A percentile compares a stretch with the other conserved stretches of the same genome.
Conservation (phyloP, 1,140 invertebrate genomes). For the Matsumurasca onukii region DNA sequence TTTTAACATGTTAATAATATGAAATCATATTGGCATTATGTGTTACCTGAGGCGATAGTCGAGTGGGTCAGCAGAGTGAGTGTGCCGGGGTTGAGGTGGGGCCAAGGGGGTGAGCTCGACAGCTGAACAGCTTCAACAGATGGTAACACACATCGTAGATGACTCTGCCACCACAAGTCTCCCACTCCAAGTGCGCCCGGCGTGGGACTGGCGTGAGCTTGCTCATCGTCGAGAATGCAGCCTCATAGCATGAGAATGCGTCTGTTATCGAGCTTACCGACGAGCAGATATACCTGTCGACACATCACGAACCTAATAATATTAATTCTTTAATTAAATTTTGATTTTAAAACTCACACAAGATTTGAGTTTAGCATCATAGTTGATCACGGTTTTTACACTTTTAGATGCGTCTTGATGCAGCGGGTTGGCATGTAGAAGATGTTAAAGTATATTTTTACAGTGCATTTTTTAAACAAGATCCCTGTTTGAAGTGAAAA, state of each 20-base stretch:
- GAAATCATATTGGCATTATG: too few species aligned
- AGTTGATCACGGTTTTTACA: too few species aligned
- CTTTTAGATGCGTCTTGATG: too few species aligned
- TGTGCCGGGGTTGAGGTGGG: constrained; percentile 70
- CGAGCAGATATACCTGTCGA: constrained; percentile 63
- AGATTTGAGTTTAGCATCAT: too few species aligned
- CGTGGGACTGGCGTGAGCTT: constrained; percentile 55
- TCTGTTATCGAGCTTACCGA: constrained; percentile 67
- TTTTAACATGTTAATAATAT: too few species aligned
- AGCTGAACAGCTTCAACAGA: constrained; percentile 72
- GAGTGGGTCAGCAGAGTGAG: constrained; percentile 74
- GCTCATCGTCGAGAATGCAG: constrained; percentile 55
- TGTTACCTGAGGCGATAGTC: constrained; percentile 79
- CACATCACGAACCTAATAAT: too few species aligned
- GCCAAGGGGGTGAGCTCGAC: constrained; percentile 64
- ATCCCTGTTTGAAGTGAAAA: too few species aligned
- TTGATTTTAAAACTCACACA: too few species aligned
- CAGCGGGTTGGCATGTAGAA: too few species aligned
- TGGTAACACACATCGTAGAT: constrained; percentile 80
- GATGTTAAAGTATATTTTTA: too few species aligned
- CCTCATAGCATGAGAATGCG: constrained; percentile 65
- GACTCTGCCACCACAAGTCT: constrained; percentile 38
- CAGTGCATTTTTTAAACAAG: too few species aligned
- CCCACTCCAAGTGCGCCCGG: constrained; percentile 53
- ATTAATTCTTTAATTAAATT: too few species aligned